Percentiles rank a stretch among this genome's conserved stretches.
Evolutionary conservation across 2,797 vertebrate genomes (phyloP).

Genomic region (Tragelaphus oryx): DNA sequence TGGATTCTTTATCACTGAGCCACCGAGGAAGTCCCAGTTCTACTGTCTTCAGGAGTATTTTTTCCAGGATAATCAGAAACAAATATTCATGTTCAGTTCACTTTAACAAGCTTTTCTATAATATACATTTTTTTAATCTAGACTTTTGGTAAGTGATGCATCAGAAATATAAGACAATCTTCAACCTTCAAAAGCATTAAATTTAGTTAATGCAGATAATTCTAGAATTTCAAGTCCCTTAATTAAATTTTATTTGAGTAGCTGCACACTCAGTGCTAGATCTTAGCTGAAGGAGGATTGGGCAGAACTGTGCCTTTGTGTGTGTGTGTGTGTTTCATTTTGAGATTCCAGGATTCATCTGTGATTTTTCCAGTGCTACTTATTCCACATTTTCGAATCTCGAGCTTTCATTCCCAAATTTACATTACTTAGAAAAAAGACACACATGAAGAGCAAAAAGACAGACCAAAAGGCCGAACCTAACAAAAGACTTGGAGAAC

Average conservation of each 20-base stretch:
- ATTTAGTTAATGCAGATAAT: conserved; percentile 34
- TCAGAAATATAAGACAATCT: background rate
- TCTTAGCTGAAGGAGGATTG: background rate
- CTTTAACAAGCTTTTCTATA: background rate
- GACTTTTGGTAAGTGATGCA: background rate
- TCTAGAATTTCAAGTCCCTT: conserved; percentile 27
- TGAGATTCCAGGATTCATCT: conserved; percentile 5
- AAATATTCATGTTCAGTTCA: background rate
- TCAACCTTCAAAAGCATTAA: background rate
- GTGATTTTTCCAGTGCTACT: background rate
- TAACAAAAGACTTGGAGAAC: conserved; percentile 36
- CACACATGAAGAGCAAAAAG: conserved; percentile 2
- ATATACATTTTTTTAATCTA: background rate
- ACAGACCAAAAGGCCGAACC: conserved; percentile 44
- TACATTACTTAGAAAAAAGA: conserved; percentile 17
- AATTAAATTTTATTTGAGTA: conserved; percentile 35
- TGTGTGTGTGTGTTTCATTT: background rate
- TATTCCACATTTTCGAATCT: conserved; percentile 22
- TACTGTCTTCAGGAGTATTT: background rate
- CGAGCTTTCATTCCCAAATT: conserved; percentile 38
- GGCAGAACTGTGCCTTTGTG: background rate
- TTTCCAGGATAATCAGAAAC: background rate
- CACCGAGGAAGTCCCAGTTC: background rate
- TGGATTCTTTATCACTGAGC: background rate
- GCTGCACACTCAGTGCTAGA: background rate